Percentiles rank a stretch among this genome's conserved stretches.
phyloP scores from a whole-genome alignment of 1,140 invertebrate genomes.

The honey bee (Apis mellifera) region Amel_HAv3.1 CM009941.2:11916501-11917000 shows the following conservation, averaged over 20 bases:
- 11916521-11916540: conserved; percentile 71
- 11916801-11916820: conserved; percentile 70
- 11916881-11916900: conserved; percentile 77
- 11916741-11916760: conserved; percentile 70
- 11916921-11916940: conserved; percentile 69
- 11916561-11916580: conserved; percentile 74
- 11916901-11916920: conserved; percentile 68
- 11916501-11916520: conserved; percentile 79
- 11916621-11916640: conserved; percentile 60
- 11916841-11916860: conserved; percentile 84
- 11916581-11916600: conserved; percentile 72
- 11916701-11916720: conserved; percentile 65
- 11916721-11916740: conserved; percentile 67
- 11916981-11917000: conserved; percentile 79
- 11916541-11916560: conserved; percentile 70
- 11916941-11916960: conserved; percentile 69
- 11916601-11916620: conserved; percentile 72
- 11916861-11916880: conserved; percentile 81
- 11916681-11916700: conserved; percentile 74
- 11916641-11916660: conserved; percentile 66
- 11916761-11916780: conserved; percentile 60
- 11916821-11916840: conserved; percentile 83
- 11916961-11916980: conserved; percentile 58
- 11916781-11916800: conserved; percentile 68
- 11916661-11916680: conserved; percentile 72